Conservation (phyloP, 1,140 invertebrate species). For the Hirudo medicinalis region DNA sequence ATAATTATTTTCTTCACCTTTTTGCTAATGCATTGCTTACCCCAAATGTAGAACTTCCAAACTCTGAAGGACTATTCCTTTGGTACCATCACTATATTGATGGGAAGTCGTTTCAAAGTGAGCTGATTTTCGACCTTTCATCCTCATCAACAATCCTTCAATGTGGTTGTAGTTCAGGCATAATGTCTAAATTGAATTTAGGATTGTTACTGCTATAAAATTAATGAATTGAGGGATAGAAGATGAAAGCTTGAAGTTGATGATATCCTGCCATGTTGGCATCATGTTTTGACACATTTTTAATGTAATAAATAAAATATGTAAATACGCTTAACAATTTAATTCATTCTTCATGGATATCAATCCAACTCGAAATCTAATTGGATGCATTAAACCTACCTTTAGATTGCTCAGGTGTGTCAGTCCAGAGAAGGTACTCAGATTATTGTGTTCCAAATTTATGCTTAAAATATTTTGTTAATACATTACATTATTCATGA, state of each 20-base stretch:
- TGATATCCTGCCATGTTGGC: no score
- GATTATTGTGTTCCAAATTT: slow-evolving; percentile 40
- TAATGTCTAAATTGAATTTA: background rate
- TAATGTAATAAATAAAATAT: slow-evolving; percentile 6
- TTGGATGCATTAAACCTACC: slow-evolving; percentile 26
- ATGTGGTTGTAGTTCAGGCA: slow-evolving; percentile 41
- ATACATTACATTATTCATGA: slow-evolving; percentile 1
- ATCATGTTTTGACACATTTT: background rate
- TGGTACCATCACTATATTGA: slow-evolving; percentile 9
- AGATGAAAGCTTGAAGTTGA: no score
- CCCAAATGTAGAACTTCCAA: slow-evolving; percentile 41
- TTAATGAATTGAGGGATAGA: no score
- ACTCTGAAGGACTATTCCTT: slow-evolving; percentile 33
- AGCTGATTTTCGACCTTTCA: slow-evolving; percentile 22
- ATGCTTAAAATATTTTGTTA: slow-evolving; percentile 28
- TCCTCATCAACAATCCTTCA: slow-evolving; percentile 35
- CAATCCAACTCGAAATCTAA: background rate
- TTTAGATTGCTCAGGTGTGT: slow-evolving; percentile 37
- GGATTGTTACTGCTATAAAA: no score
- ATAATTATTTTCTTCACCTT: background rate
- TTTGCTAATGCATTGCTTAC: slow-evolving; percentile 25
- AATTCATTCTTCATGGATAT: background rate
- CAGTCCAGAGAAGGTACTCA: slow-evolving; percentile 38
- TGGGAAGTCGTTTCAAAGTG: background rate
- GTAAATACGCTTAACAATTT: background rate